A percentile compares a stretch with the other conserved stretches of the same genome.
phyloP scores from a whole-genome alignment of 2,113 vertebrate species.

The Peromyscus leucopus region DNA sequence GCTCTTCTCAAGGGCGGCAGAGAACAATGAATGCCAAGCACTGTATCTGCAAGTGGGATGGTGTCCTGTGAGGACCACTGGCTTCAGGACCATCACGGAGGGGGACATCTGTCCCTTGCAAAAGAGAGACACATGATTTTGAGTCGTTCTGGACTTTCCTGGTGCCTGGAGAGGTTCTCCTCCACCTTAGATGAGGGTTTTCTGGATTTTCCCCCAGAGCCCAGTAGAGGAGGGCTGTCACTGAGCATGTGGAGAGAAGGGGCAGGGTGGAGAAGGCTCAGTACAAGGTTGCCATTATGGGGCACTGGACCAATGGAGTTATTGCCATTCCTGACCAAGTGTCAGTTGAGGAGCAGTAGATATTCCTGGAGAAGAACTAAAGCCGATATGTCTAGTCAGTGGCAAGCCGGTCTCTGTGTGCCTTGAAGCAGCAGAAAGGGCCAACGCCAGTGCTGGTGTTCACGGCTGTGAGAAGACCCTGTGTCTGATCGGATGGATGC shows the following conservation, averaged over 20 bases:
- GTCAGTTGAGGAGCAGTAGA: neutral
- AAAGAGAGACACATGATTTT: neutral
- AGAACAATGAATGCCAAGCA: neutral
- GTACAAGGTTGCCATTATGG: rapidly evolving
- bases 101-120: neutral
- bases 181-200: neutral
- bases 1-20: neutral
- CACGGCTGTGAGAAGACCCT: neutral
- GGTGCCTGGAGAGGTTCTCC: neutral
- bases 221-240: neutral
- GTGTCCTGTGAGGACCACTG: rapidly evolving
- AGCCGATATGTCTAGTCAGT: neutral
- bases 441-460: rapidly evolving
- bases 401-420: neutral
- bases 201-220: neutral
- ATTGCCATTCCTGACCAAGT: neutral
- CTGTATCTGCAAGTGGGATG: neutral
- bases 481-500: rapidly evolving
- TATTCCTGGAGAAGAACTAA: neutral
- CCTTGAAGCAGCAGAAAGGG: neutral
- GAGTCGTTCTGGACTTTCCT: neutral
- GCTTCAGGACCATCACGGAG: neutral
- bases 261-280: neutral
- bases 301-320: neutral
- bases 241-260: neutral